These are phyloP conservation scores for Ictidomys tridecemlineatus DNA, from an alignment of 2,113 vertebrate genomes.

Conservation along the genomic window DNA sequence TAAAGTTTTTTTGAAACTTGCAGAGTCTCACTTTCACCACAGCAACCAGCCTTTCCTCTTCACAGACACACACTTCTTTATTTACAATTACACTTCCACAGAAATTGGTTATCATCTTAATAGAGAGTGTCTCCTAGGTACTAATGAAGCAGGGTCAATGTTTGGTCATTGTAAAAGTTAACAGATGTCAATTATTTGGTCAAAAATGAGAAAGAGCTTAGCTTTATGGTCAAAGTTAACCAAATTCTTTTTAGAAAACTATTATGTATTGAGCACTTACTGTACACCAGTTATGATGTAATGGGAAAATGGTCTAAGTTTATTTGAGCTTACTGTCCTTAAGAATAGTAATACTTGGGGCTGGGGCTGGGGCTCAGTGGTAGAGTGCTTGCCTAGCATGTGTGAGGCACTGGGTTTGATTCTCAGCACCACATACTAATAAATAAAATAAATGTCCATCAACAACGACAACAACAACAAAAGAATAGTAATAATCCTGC, in stretches of 20 bases:
- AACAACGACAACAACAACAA: no score
- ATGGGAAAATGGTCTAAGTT: background rate
- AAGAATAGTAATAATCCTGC: no score
- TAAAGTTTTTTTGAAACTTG: background rate
- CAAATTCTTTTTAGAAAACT: constrained; percentile 1
- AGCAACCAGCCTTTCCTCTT: background rate
- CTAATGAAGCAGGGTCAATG: background rate
- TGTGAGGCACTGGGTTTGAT: no score
- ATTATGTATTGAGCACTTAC: background rate
- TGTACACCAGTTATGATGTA: background rate
- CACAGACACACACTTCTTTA: background rate
- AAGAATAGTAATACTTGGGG: background rate
- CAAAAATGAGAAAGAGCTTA: background rate
- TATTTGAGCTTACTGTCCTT: background rate
- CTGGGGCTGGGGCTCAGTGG: no score
- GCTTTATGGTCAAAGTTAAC: background rate
- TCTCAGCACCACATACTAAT: no score
- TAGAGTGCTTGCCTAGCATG: no score
- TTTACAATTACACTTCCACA: constrained; percentile 3
- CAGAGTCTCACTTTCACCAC: background rate
- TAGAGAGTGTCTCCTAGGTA: background rate
- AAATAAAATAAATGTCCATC: no score
- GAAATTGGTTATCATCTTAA: constrained; percentile 1
- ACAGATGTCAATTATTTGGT: background rate
- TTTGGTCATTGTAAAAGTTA: background rate